A percentile compares a stretch with the other conserved stretches of the same genome.
These are phyloP conservation scores for Heptranchias perlo DNA, from an alignment of 2,113 vertebrate species.

Conservation along the genomic window DNA sequence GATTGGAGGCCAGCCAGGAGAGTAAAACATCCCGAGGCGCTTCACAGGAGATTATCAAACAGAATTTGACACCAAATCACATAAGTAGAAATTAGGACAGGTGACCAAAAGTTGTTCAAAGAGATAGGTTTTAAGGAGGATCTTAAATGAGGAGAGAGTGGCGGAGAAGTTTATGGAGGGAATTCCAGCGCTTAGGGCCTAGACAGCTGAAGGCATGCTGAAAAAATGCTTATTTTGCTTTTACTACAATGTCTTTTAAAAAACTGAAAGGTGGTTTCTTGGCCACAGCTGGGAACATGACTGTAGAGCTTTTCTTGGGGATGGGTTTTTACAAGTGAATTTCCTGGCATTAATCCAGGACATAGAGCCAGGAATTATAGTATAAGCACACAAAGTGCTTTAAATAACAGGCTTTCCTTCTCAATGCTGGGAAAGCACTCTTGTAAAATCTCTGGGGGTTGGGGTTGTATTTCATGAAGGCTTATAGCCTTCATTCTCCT, in stretches of 20 bases:
- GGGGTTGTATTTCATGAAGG: background rate
- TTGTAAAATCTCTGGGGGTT: background rate
- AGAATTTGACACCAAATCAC: background rate
- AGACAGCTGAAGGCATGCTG: background rate
- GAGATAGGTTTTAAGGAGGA: background rate
- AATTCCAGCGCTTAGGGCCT: background rate
- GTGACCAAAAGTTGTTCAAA: background rate
- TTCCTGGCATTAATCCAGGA: background rate
- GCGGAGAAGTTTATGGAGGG: background rate
- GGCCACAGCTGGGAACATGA: background rate
- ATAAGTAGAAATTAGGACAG: background rate
- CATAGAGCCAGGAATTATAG: background rate
- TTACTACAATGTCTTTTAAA: background rate
- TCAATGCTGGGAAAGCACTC: background rate
- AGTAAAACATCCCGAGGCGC: background rate
- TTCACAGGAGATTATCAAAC: background rate
- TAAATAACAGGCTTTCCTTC: background rate
- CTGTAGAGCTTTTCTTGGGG: background rate
- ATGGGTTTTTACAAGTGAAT: background rate
- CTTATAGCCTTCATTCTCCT: background rate
- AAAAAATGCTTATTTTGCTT: background rate
- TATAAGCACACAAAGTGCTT: background rate
- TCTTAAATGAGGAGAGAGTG: background rate
- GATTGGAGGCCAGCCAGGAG: no score
- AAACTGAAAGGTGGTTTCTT: background rate